Evolutionary conservation across 1,140 invertebrate genomes (phyloP).

Genomic region (Asobara japonica): DNA sequence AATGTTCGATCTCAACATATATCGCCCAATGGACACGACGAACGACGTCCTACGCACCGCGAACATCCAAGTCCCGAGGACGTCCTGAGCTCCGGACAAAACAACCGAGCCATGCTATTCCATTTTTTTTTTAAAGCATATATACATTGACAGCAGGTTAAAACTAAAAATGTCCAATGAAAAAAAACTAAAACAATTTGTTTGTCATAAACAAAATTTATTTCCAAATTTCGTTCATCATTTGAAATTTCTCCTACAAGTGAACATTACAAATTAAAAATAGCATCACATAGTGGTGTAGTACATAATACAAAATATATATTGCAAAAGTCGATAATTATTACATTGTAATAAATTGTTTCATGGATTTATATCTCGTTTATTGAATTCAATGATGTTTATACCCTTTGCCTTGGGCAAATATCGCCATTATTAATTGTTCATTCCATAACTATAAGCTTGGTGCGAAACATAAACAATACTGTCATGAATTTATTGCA

Average conservation of each 20-base stretch:
- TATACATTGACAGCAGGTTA: too few relatives aligned
- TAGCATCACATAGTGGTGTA: slow-evolving; percentile 15
- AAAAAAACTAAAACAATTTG: not conserved
- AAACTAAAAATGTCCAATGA: too few relatives aligned
- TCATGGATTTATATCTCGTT: not conserved
- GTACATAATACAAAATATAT: slow-evolving; percentile 11
- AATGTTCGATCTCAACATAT: too few relatives aligned
- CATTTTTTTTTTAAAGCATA: too few relatives aligned
- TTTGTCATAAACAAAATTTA: slow-evolving; percentile 8
- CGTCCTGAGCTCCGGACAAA: too few relatives aligned
- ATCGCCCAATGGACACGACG: too few relatives aligned
- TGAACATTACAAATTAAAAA: slow-evolving; percentile 11
- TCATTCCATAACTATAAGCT: not conserved
- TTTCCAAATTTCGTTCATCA: not conserved
- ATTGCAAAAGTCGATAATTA: slow-evolving; percentile 14
- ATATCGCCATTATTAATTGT: not conserved
- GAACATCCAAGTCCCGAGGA: too few relatives aligned
- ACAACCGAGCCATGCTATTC: too few relatives aligned
- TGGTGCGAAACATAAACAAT: slow-evolving; percentile 9
- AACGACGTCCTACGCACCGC: too few relatives aligned
- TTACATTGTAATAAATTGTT: slow-evolving; percentile 10
- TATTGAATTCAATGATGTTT: not conserved
- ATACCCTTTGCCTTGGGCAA: not conserved
- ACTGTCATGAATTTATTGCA: slow-evolving; percentile 9
- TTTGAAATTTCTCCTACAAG: not conserved